These are phyloP conservation scores for Didymodactylos carnosus DNA, from an alignment of 2,888 invertebrate genomes.

Conservation along the genomic window DNA sequence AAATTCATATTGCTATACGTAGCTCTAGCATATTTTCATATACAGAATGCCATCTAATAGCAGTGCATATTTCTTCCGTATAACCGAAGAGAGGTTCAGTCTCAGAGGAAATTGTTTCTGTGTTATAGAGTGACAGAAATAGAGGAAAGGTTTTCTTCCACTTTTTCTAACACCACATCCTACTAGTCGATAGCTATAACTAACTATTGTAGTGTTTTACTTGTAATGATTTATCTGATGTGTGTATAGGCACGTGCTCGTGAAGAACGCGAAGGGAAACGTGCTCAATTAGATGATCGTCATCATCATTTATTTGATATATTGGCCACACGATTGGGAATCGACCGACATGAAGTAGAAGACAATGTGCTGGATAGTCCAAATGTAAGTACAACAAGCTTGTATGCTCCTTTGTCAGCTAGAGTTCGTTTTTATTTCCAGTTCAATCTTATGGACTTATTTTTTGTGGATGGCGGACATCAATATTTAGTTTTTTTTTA, in stretches of 20 bases:
- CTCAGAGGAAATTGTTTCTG: too few species aligned
- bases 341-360: constrained; percentile 31
- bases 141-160: too few species aligned
- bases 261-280: constrained; percentile 31
- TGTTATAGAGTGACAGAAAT: too few species aligned
- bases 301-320: constrained; percentile 31
- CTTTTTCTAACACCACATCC: too few species aligned
- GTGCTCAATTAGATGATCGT: constrained; percentile 30
- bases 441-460: constrained; percentile 24
- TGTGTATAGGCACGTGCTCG: not conserved
- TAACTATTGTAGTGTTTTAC: not conserved
- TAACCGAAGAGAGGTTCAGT: too few species aligned
- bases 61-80: too few species aligned
- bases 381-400: constrained; percentile 22
- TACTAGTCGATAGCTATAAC: too few species aligned
- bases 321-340: constrained; percentile 29
- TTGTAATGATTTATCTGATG: not conserved
- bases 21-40: too few species aligned
- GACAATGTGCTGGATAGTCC: constrained; percentile 31
- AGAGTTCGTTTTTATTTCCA: not conserved
- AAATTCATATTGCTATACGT: too few species aligned
- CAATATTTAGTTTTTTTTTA: constrained; percentile 30
- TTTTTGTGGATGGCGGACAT: constrained; percentile 25
- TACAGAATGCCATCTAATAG: too few species aligned
- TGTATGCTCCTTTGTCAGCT: not conserved